Conservation (phyloP, 2,113 vertebrate species). For the Mormyrus lacerda region DNA sequence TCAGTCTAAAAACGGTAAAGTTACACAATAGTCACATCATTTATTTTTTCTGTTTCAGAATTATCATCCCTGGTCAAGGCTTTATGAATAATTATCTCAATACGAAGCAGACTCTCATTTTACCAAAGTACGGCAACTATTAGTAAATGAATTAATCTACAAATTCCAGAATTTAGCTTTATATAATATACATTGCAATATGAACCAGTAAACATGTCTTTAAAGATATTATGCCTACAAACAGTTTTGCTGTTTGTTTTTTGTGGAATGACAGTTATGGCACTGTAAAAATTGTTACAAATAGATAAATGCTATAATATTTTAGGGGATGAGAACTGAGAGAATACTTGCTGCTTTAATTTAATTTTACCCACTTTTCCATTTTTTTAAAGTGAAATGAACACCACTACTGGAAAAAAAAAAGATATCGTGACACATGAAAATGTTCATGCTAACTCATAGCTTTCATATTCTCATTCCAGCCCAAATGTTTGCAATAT, state of each 20-base stretch:
- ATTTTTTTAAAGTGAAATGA: background rate
- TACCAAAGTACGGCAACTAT: background rate
- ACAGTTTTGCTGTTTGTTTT: background rate
- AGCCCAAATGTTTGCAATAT: background rate
- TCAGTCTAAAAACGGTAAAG: background rate
- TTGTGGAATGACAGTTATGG: background rate
- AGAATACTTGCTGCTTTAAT: background rate
- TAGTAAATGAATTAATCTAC: background rate
- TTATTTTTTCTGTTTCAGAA: conserved; percentile 40
- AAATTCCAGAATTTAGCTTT: background rate
- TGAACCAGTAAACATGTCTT: background rate
- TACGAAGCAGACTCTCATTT: background rate
- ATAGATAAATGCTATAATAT: background rate
- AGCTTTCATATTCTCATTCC: background rate
- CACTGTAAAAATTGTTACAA: background rate
- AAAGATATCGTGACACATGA: background rate
- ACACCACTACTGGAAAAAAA: background rate
- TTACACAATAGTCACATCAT: background rate
- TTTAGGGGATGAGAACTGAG: background rate
- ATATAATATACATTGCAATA: background rate
- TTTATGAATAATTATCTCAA: conserved; percentile 33
- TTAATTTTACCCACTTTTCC: background rate
- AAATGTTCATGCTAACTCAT: background rate
- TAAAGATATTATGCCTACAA: background rate
- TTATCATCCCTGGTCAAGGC: conserved; percentile 54